Evolutionary conservation across 2,888 invertebrate species (phyloP), one percentile per base, ranked within the genome.

Genomic region (Liopterus haemorrhoidalis): DNA sequence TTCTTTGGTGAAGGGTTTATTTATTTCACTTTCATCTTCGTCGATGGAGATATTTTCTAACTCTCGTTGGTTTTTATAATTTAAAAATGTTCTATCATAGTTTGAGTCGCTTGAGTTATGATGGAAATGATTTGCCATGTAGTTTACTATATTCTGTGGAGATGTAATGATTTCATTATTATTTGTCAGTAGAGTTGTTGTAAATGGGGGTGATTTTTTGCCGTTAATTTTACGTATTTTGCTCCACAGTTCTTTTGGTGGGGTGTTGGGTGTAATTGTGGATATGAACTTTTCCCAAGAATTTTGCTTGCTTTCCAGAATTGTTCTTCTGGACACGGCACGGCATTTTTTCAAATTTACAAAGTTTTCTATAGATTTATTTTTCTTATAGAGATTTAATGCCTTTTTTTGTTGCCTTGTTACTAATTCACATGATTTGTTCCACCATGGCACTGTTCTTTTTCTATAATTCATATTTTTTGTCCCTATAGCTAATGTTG

Each of bases 401-500:
- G 42, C 46, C 11, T 42, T 25, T 35, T 46, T 46, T 4, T 16
- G 16, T 8, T 22, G 4, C 18, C 27, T 38, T 18, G 12, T 48
- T 2, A 43, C 28, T 18, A 33, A 9, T 11, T 32, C 30, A 11
- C 47, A 48, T 21, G 39, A 19, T 2, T 48, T 22, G 24, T 43
- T 49, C 49, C 46, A 48, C 48, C 36, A 50, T 14, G 37, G 41
- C 9, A 32, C 35, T 31, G 15, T 25, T 25, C 25, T 4, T 31
- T 31, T 31, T 31, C 9, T 5, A 31, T n/a, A 31, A 4, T 15
- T 8, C 18, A 9, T 15, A 5, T 5, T 31, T 31, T 31, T 31
- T 31, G 15, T 6, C 5, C 31, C 6, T 31, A 31, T 12, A 16
- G n/a, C 31, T 31, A 31, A 16, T 31, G 15, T 27, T 5, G 28